Conservation (phyloP, 2,888 invertebrate species). For the Lumbricus terrestris region DNA sequence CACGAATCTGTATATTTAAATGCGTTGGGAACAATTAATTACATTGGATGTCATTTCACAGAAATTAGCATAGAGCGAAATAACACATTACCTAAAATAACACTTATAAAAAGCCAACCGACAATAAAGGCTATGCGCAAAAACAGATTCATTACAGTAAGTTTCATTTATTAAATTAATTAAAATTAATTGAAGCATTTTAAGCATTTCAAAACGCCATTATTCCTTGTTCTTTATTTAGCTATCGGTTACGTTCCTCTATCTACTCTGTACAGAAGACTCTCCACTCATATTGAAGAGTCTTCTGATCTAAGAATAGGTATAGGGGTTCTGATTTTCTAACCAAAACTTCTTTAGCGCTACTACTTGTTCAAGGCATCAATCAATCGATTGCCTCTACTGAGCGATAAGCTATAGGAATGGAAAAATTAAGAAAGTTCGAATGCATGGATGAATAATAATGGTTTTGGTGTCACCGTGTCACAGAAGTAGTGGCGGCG, state of each 20-base stretch:
- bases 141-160: background rate
- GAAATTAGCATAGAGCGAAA: background rate
- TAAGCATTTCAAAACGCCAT: background rate
- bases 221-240: background rate
- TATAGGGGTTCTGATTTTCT: too few relatives aligned
- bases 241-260: background rate
- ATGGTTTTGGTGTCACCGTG: too few relatives aligned
- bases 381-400: too few relatives aligned
- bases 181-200: background rate
- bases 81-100: background rate
- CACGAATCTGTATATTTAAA: background rate
- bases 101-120: background rate
- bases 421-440: too few relatives aligned
- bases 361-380: too few relatives aligned
- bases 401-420: too few relatives aligned
- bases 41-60: background rate
- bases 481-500: too few relatives aligned
- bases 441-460: too few relatives aligned
- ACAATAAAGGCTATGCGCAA: conserved; percentile 3
- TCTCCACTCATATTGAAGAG: background rate
- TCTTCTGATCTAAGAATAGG: background rate
- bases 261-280: background rate
- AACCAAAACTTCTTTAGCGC: too few relatives aligned
- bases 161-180: background rate
- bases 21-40: background rate